phyloP scores from a whole-genome alignment of 2,797 vertebrate species.

The Kryptopterus vitreolus region DNA sequence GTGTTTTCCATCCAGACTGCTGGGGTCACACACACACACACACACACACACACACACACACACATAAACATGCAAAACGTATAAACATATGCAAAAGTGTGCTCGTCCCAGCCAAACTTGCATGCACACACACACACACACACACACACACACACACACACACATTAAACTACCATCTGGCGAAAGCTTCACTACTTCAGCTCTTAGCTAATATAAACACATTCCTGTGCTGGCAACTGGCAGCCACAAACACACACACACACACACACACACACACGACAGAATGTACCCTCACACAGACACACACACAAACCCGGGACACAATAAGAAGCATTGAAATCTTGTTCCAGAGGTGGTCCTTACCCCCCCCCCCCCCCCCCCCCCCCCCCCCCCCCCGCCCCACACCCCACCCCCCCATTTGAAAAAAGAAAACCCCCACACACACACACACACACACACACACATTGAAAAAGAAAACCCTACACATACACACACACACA shows the following conservation, averaged over 20 bases:
- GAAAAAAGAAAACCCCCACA: background rate
- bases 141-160: slow-evolving; percentile 53
- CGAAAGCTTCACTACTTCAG: slow-evolving; percentile 64
- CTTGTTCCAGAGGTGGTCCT: slow-evolving; percentile 15
- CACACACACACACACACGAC: slow-evolving; percentile 27
- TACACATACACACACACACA: background rate
- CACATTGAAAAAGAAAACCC: too few species aligned
- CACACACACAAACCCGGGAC: slow-evolving; percentile 43
- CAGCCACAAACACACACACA: slow-evolving; percentile 38
- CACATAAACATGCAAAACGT: slow-evolving; percentile 58
- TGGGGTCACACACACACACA: background rate
- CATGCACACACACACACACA: slow-evolving; percentile 40
- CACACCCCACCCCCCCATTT: too few species aligned
- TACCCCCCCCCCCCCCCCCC: too few species aligned
- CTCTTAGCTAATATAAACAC: slow-evolving; percentile 45
- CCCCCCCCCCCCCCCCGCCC: too few species aligned
- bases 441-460: background rate
- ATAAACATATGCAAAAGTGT: slow-evolving; percentile 65
- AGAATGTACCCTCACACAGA: slow-evolving; percentile 38
- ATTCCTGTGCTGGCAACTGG: slow-evolving; percentile 63
- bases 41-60: slow-evolving; percentile 44
- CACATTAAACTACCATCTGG: slow-evolving; percentile 59
- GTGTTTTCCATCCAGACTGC: slow-evolving; percentile 9
- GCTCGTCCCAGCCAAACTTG: background rate
- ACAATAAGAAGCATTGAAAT: slow-evolving; percentile 37